phyloP scores from a whole-genome alignment of 2,113 vertebrate genomes.

The Polypterus senegalus region DNA sequence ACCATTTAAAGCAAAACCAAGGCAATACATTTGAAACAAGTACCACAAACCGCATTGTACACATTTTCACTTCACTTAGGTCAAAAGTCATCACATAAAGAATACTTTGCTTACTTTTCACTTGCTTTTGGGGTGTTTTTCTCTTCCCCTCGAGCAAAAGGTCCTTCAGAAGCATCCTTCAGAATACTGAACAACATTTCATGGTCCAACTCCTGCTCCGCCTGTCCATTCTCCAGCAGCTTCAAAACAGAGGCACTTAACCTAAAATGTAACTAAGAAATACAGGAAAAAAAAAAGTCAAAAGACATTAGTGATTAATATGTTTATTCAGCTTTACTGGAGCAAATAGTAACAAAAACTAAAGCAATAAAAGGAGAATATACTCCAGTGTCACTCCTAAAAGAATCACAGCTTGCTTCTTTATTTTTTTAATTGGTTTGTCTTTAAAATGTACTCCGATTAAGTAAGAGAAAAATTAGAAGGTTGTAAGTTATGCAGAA shows the following conservation, averaged over 20 bases:
- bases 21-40: not conserved
- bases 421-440: too few relatives aligned
- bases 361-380: too few relatives aligned
- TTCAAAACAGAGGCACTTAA: constrained; percentile 87
- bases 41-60: not conserved
- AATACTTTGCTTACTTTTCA: constrained; percentile 71
- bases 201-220: constrained; percentile 58
- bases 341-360: too few relatives aligned
- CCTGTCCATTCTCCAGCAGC: constrained; percentile 58
- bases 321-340: too few relatives aligned
- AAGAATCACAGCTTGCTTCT: too few relatives aligned
- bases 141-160: constrained; percentile 90
- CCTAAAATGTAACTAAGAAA: constrained; percentile 75
- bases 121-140: constrained; percentile 80
- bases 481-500: not conserved
- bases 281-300: constrained; percentile 7
- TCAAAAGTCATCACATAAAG: not conserved
- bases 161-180: constrained; percentile 78
- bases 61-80: not conserved
- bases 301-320: not conserved
- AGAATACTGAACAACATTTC: constrained; percentile 74
- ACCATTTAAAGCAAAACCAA: too few relatives aligned
- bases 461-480: too few relatives aligned
- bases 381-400: too few relatives aligned
- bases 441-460: too few relatives aligned